Evolutionary conservation across 92 coral and sea anemone genomes (phyloP).

Genomic region (Zoanthus gigantus): DNA sequence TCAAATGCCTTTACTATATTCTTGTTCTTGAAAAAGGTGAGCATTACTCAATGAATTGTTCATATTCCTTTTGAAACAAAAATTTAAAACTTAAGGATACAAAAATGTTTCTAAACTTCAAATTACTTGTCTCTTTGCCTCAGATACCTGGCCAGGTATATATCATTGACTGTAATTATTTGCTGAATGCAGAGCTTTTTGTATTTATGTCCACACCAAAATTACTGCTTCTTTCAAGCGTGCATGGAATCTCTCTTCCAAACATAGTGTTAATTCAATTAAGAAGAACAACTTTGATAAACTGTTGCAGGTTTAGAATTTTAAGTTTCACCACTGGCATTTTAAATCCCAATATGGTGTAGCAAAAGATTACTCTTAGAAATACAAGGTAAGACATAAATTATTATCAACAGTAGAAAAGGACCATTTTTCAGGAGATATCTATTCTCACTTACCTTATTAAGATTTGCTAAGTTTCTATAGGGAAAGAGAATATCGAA

Average conservation of each 20-base stretch:
- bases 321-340: neutral
- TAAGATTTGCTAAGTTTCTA: neutral
- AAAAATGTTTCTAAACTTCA: neutral
- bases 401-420: neutral
- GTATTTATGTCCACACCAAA: neutral
- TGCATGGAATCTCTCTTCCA: constrained; percentile 5
- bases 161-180: no score
- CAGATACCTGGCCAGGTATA: neutral
- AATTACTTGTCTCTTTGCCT: neutral
- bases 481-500: neutral
- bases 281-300: neutral
- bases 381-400: neutral
- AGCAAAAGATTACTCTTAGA: neutral
- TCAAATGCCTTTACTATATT: neutral
- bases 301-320: neutral
- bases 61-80: neutral
- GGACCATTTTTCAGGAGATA: neutral
- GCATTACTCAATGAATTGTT: neutral
- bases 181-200: no score
- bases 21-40: neutral
- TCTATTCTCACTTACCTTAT: neutral
- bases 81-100: neutral
- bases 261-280: constrained; percentile 26
- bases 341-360: neutral
- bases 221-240: neutral